Evolutionary conservation across 2,797 vertebrate species (phyloP), one percentile per base, ranked within the genome.

Genomic region (Menidia menidia): DNA sequence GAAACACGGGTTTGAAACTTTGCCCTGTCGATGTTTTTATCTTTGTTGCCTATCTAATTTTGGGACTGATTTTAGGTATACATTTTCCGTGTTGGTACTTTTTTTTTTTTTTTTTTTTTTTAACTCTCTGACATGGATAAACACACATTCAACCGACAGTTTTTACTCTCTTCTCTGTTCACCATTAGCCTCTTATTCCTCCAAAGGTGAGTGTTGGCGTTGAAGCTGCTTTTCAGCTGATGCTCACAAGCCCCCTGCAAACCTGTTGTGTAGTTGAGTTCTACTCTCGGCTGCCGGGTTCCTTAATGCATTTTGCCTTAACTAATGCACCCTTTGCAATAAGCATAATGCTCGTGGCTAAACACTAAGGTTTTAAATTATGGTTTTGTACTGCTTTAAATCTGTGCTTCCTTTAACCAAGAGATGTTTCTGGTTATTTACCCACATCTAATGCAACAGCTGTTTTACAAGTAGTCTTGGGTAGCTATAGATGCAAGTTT

Each of bases 131-230:
- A 39, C 4, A 39, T 39, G 4, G 35, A 39, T 25, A 42, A 32
- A 3, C 15, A 35, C 4, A 32, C 9, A 8, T 64, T 54, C 1
- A 58, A 30, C 16, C 42, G 16, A 45, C 67, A 10, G 2, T 58
- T 19, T 53, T 30, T 45, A 60, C 4, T 80, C 6, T 77, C 3
- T 63, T 42, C 8, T 77, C 12, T 76, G 45, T 73, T 68, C 39
- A 35, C 6, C 8, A 47, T 65, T 70, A 79, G 63, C 43, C 56
- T 56, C 33, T 25, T 53, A 39, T 52, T 72, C 39, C 81, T 43
- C 3, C 0, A 52, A 44, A 83, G 80, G 85, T 89, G 82, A 85
- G 85, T 81, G 25, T 52, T 64, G 32, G 7, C 42, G 57, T 33
- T 64, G 55, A 48, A 72, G 57, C 54, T 70, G 16, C 35, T 61